Conservation (phyloP, 1,140 invertebrate species). For the Batillaria attramentaria region DNA sequence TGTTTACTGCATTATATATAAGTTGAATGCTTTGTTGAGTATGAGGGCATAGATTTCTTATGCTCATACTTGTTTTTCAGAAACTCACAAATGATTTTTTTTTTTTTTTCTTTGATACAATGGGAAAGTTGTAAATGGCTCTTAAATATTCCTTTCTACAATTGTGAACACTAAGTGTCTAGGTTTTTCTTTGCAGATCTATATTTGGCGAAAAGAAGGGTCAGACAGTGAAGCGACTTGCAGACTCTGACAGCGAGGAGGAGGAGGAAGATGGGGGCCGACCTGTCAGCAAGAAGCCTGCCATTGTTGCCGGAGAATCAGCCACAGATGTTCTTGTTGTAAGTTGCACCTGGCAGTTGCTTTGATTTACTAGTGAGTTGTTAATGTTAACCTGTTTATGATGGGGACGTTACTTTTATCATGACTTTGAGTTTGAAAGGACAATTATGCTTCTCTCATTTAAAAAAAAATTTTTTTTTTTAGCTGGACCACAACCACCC, state of each 20-base stretch:
- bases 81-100: not conserved
- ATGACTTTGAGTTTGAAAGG: not conserved
- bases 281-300: conserved; percentile 34
- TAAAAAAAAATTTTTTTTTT: not conserved
- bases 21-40: too few relatives aligned
- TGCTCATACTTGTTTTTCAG: not conserved
- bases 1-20: too few relatives aligned
- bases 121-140: not conserved
- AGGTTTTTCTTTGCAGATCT: conserved; percentile 58
- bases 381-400: not conserved
- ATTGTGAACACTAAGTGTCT: too few relatives aligned
- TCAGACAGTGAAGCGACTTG: conserved; percentile 58
- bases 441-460: not conserved
- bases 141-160: not conserved
- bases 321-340: conserved; percentile 59
- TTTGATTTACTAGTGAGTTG: not conserved
- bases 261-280: conserved; percentile 54
- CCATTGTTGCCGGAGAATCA: conserved; percentile 28
- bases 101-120: too few relatives aligned
- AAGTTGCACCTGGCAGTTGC: too few relatives aligned
- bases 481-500: not conserved
- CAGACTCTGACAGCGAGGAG: conserved; percentile 63
- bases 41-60: too few relatives aligned
- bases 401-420: not conserved
- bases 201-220: conserved; percentile 67